Base-by-base conservation (phyloP, 2,113 vertebrate genomes). In the Arvicanthis niloticus region DNA sequence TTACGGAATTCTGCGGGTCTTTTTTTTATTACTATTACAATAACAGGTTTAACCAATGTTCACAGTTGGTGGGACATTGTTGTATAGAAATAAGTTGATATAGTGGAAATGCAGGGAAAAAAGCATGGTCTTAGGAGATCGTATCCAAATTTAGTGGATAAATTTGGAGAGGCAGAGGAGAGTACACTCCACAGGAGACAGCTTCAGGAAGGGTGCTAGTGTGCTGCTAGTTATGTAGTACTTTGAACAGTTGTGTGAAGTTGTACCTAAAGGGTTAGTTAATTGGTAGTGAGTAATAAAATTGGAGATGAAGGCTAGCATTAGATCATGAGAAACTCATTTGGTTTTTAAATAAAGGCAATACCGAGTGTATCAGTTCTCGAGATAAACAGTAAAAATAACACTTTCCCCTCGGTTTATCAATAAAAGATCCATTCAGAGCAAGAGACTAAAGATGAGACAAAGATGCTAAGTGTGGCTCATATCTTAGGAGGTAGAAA, bases 381-480 rank as follows among this genome's bases (percentile, higher is more conserved):
- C 94, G 9, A 93, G 26, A 88, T 34, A 93, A 85, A 72, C 72
- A 72, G 86, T 87, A 13, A 90, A 93, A 92, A 62, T 88, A 56
- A 26, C 24, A 40, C 62, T 96, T 90, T 60, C 86, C 40, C 34
- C 15, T 85, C 56, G 72, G 10, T 22, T 42, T 93, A 82, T 67
- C 65, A 62, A 40, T 95, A 81, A 95, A 82, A 70, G 51, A 24
- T 86, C 42, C 11, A 90, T 68, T 94, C 51, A 53, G 37, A 70
- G 8, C 29, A 73, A 73, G 88, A 89, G 40, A 29, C 89, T 72
- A 78, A 89, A 84, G 21, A 77, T 62, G 29, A 82, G 7, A 34
- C 12, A 58, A 11, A 65, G 29, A 12, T 56, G 77, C 17, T 1
- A 26, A 5, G 13, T 60, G 37, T 82, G 37, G 22, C 56, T 60